Evolutionary conservation across 2,888 invertebrate genomes (phyloP), one percentile per base, ranked within the genome.

Genomic region (Pocota personata): DNA sequence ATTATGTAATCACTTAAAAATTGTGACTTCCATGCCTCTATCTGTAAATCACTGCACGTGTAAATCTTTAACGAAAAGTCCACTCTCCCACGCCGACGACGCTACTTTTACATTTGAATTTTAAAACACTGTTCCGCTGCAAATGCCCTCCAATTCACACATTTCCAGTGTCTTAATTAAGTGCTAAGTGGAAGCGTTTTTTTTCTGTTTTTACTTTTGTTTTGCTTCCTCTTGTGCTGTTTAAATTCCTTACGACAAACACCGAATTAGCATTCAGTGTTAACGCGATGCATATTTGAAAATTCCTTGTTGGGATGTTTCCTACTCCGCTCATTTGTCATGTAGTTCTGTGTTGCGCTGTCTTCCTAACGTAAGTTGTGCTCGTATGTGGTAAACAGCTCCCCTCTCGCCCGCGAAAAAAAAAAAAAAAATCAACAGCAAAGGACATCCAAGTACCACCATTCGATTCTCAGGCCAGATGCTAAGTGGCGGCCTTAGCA

Each of bases 231-330:
- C 27, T 55, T 30, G 16, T 35, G 52, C n/a, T 40, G 12, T 32
- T 58, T 14, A 48, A 57, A 66, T 64, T 50, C 64, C 66, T 50
- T 50, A 35, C 58, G 58, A 66, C 35, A 69, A 67, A 48, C 64
- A 37, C 40, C 32, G 55, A 75, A 82, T 82, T 82, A 82, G 67
- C 75, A 82, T 82, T 60, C 69, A 69, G 69, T 62, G 82, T 55
- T 62, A 69, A 62, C 62, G 50, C 27, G 50, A 40, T 57, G 73
- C 66, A 73, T 73, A 52, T 67, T 60, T 60, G 73, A 73, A 60
- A 50, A 66, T 43, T 50, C 60, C 73, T 60, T 67, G 66, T 64
- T 24, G 64, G 43, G 69, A 79, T 60, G 60, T 55, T 60, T 71
- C 35, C 57, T 35, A n/a, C 19, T 50, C 48, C 48, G 69, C 77